Evolutionary conservation across 2,113 vertebrate species (phyloP).

Genomic region (Buteo buteo): DNA sequence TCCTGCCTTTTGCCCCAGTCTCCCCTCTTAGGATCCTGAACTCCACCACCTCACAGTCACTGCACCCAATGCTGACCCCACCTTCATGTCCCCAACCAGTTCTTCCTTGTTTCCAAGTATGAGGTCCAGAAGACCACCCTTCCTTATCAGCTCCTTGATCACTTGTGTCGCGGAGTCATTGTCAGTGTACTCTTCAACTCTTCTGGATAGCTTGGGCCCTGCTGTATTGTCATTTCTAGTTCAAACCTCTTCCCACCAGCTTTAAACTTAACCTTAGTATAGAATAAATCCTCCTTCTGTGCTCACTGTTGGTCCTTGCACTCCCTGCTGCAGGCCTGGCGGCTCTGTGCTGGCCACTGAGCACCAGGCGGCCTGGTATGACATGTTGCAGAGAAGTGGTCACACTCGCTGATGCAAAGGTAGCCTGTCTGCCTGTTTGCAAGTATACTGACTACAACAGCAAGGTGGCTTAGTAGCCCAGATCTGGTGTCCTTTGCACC

Average conservation of each 20-base stretch:
- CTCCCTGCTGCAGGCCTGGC: not conserved
- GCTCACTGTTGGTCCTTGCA: not conserved
- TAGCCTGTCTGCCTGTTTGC: not conserved
- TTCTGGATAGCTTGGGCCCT: not conserved
- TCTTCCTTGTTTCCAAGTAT: not conserved
- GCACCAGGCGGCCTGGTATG: not conserved
- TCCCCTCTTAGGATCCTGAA: not conserved
- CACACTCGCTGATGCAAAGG: not conserved
- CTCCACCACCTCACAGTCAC: not conserved
- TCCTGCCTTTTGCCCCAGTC: not conserved
- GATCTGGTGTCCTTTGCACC: not conserved
- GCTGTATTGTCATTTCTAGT: not conserved
- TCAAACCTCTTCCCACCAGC: not conserved
- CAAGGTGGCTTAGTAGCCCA: not conserved
- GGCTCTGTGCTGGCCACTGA: not conserved
- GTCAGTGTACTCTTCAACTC: not conserved
- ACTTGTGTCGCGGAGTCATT: not conserved
- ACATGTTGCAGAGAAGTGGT: not conserved
- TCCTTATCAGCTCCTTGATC: fast-evolving
- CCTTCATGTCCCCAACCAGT: not conserved
- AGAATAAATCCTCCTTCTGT: not conserved
- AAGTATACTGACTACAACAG: not conserved
- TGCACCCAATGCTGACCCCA: not conserved
- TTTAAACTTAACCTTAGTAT: not conserved
- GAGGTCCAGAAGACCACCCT: not conserved